phyloP scores from a whole-genome alignment of 2,797 vertebrate species.

The Sebastes ruberrimus region DNA sequence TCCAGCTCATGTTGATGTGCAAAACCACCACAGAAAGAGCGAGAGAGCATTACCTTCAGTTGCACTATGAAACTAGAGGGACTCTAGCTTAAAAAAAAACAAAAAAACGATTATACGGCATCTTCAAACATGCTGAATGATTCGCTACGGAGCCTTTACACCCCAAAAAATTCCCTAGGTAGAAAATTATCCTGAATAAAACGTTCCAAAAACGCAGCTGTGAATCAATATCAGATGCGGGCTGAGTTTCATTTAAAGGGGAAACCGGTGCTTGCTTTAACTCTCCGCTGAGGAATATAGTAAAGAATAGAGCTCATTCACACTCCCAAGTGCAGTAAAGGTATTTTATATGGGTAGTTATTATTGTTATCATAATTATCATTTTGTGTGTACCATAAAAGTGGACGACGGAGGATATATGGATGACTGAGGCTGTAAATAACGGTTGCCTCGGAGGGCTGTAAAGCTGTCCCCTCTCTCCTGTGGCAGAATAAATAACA shows the following conservation, averaged over 20 bases:
- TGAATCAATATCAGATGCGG: constrained; percentile 72
- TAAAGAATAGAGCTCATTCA: constrained; percentile 58
- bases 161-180: constrained; percentile 54
- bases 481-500: constrained; percentile 70
- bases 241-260: constrained; percentile 51
- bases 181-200: constrained; percentile 70
- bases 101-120: constrained; percentile 55
- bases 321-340: constrained; percentile 55
- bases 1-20: constrained; percentile 61
- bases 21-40: constrained; percentile 42
- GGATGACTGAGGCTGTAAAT: constrained; percentile 67
- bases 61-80: constrained; percentile 57
- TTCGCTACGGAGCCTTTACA: constrained; percentile 64
- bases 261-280: constrained; percentile 45
- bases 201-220: constrained; percentile 50
- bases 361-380: constrained; percentile 78
- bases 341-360: constrained; percentile 72
- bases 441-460: constrained; percentile 49
- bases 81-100: constrained; percentile 15
- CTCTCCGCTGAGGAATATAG: constrained; percentile 45
- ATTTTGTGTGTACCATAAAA: constrained; percentile 68
- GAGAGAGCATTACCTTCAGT: constrained; percentile 58
- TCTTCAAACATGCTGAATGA: constrained; percentile 63
- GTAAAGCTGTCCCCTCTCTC: constrained; percentile 71
- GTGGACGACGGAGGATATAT: constrained; percentile 71